Evolutionary conservation across 2,888 invertebrate genomes (phyloP), one percentile per base, ranked within the genome.

Genomic region (Macaria liturata): DNA sequence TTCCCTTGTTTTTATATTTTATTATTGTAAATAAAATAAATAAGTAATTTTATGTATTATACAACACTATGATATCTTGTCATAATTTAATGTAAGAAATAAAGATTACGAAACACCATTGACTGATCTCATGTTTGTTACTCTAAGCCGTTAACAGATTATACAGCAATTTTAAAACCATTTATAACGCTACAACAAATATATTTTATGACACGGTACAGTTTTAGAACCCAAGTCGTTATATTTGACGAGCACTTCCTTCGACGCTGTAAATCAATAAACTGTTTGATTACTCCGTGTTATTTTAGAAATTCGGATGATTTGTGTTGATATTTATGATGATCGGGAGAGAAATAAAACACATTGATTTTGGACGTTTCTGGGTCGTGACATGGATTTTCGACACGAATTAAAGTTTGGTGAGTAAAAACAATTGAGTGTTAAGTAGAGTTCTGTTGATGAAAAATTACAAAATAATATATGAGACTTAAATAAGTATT

Each of bases 151-250:
- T 76, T 78, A 76, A 78, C 76, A 75, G 76, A 80, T 77, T 74
- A 77, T 20, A 75, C 64, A 72, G 76, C 80, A 72, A 80, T 83
- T 83, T 80, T 75, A 76, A 78, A 77, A 75, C 72, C 72, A 77
- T 78, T 59, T 78, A 61, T 59, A 62, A 59, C 58, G 48, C 59
- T 50, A 58, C 55, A 62, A 67, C 66, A 66, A 64, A 64, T 59
- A 61, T 58, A 56, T 66, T 64, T 64, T 66, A 66, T 52, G 62
- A 61, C 61, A 62, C 32, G 51, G 51, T 59, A 61, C 56, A 62
- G 59, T 65, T 67, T 66, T 62, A 67, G 46, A 59, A 59, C 65
- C 60, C 58, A 57, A 57, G 61, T 60, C 62, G 63, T 65, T 62
- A 67, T 47, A 47, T 65, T 66, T 67, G 65, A 63, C 67, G 61